phyloP scores from a whole-genome alignment of 2,888 invertebrate genomes.

The Camptogramma bilineatum region DNA sequence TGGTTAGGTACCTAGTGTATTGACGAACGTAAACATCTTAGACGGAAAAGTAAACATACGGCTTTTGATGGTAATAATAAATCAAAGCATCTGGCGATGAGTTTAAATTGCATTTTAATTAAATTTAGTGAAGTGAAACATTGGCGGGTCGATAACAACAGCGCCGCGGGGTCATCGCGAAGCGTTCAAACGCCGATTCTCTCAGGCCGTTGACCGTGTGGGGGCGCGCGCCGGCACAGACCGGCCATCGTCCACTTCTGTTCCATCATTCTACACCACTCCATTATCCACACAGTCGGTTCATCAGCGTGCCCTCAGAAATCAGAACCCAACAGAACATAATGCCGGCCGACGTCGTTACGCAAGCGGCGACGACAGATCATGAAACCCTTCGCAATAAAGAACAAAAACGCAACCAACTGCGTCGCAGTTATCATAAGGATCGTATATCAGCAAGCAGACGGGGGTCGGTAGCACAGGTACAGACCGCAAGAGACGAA shows the following conservation, averaged over 20 bases:
- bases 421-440: conserved; percentile 31
- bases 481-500: conserved; percentile 82
- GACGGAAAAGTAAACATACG: conserved; percentile 29
- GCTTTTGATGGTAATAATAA: conserved; percentile 23
- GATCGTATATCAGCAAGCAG: neutral
- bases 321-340: conserved; percentile 41
- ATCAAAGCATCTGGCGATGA: conserved; percentile 22
- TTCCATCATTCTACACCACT: conserved; percentile 45
- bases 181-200: conserved; percentile 68
- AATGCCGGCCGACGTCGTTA: conserved; percentile 29
- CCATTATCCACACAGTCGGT: conserved; percentile 15
- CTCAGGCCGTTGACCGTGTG: conserved; percentile 77
- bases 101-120: conserved; percentile 57
- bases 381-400: conserved; percentile 27
- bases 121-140: conserved; percentile 65
- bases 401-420: conserved; percentile 26
- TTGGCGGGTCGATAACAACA: conserved; percentile 74
- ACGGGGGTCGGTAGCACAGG: conserved; percentile 30
- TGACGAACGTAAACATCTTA: conserved; percentile 29
- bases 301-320: conserved; percentile 32
- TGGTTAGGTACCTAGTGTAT: neutral
- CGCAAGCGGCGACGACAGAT: conserved; percentile 32
- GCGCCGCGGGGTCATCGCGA: conserved; percentile 66
- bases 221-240: conserved; percentile 69
- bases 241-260: conserved; percentile 62